Base-by-base conservation (phyloP, 2,797 vertebrate genomes). In the Dromococcyx pavoninus region DNA sequence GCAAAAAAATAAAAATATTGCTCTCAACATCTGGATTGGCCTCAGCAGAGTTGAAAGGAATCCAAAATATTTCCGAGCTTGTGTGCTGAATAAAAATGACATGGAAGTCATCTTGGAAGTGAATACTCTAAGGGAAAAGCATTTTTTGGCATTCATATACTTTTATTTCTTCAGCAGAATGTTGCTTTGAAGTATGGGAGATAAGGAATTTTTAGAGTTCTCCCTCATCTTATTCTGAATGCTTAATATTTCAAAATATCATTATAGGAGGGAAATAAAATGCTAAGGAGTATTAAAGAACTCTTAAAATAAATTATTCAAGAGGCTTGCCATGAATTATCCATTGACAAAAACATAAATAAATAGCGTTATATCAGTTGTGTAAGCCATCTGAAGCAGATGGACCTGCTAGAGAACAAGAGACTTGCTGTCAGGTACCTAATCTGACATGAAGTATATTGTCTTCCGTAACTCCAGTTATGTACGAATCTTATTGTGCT, bases 271-370 rank as follows among this genome's bases (percentile, higher is more conserved):
- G 44, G 89, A 96, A 95, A 91, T 76, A 95, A 89, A 95, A 93
- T 93, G 57, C 51, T 86, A 81, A 96, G 94, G 37, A 82, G 62
- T 95, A 97, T 91, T 91, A 94, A 96, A 97, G 85, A 86, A 27
- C 77, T 92, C 91, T 95, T 96, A 94, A 95, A 97, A 92, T 95
- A 95, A 98, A 97, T 95, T 95, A 96, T 95, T 96, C 64, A 91
- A 87, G 78, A 92, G 61, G 88, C 17, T 24, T 86, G 75, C 85
- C 54, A 85, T 96, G 93, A 97, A 95, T 97, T 97, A 95, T 84
- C 91, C 88, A 94, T 95, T 93, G 90, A 95, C 89, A 93, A 64
- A 93, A 95, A 89, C 87, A 91, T 94, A 96, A 96, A 95, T 70
- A 96, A 94, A 79, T 96, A 97, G 64, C n/a, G 97, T 93, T 93